phyloP scores from a whole-genome alignment of 2,797 vertebrate genomes.

The Glyptemys insculpta region DNA sequence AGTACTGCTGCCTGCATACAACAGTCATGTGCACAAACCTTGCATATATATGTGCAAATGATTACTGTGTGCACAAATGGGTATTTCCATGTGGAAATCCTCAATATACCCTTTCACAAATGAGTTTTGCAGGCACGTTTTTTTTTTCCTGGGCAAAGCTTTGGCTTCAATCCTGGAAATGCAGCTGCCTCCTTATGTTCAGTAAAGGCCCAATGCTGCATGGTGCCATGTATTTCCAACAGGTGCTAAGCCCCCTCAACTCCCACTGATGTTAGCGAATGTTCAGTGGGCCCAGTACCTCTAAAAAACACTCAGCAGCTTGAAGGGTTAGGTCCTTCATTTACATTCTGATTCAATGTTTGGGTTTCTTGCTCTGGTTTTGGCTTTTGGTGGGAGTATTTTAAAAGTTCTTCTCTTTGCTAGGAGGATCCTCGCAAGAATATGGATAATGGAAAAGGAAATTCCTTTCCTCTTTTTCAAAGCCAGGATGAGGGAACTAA shows the following conservation, averaged over 20 bases:
- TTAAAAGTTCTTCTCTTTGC: background rate
- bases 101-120: background rate
- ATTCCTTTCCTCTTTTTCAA: background rate
- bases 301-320: background rate
- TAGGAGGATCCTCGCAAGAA: background rate
- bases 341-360: background rate
- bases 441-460: background rate
- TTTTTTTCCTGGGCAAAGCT: background rate
- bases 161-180: background rate
- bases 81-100: background rate
- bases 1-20: background rate
- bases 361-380: background rate
- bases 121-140: background rate
- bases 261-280: background rate
- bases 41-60: background rate
- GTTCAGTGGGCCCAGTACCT: background rate
- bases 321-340: background rate
- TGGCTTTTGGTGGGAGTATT: background rate
- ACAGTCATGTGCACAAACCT: background rate
- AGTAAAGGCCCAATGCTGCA: too few relatives aligned
- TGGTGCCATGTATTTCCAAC: background rate
- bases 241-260: background rate
- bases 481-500: background rate
- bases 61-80: background rate
- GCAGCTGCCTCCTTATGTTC: background rate